Base-by-base conservation (phyloP, 2,888 invertebrate species). In the Alloscopus bannaensis region DNA sequence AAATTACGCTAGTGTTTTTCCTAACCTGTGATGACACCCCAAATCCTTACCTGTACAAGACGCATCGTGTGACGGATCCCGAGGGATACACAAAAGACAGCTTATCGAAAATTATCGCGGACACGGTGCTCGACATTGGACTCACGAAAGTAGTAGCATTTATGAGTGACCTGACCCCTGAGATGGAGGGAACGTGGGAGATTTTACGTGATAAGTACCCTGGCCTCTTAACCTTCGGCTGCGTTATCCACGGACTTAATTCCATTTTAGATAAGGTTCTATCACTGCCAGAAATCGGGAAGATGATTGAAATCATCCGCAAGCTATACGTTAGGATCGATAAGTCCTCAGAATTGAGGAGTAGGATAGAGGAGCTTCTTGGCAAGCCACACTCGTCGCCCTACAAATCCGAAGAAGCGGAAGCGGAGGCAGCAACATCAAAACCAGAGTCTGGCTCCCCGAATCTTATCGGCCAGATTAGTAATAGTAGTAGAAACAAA, bases 121-220 rank as follows among this genome's bases (percentile, higher is more conserved):
- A 77, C 47, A 64, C 59, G 3, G 69, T 77, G 6, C 64, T 72
- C 2, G 71, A 72, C 55, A 72, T 72, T 47, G 81, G 81, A 20
- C 40, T 76, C n/a, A 65, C 57, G 60, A 76, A 81, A 76, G 76
- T 81, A 1, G 76, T 81, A 22, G 81, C 81, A 20, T 81, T 81
- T 36, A 71, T 81, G 70, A 72, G 76, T 62, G 81, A 77, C 50
- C 45, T 76, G 31, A 64, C 52, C n/a, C 16, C 42, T 1, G 71
- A 71, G 18, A 62, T 80, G 73, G 69, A 76, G 40, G 76, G 60
- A 13, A 71, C 64, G 3, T 81, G 81, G 81, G 81, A 81, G 47
- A 69, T 64, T 47, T 62, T 81, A 13, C 76, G 81, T 60, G 76
- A 71, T 65, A 75, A 70, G 29, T 81, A 70, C 42, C 81, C 81